Evolutionary conservation across 2,113 vertebrate species (phyloP).

Genomic region (Dryoscopus gambensis): DNA sequence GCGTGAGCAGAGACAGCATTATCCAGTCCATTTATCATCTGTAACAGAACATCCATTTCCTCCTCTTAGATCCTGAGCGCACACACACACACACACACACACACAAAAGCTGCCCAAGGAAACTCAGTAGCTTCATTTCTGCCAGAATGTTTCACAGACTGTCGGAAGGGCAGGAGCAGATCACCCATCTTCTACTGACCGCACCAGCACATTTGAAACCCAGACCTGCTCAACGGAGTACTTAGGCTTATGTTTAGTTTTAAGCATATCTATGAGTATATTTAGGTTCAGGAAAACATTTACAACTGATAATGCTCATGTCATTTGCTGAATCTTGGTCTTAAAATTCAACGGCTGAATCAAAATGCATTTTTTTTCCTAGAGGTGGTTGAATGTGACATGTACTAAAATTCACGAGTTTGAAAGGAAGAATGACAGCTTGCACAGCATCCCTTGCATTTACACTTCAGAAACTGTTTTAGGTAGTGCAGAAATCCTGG

Average conservation of each 20-base stretch:
- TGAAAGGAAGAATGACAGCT: background rate
- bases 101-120: background rate
- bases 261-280: background rate
- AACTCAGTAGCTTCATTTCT: background rate
- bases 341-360: background rate
- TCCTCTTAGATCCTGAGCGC: background rate
- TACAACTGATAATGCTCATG: background rate
- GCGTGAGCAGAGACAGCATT: fast-evolving
- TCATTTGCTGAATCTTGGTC: background rate
- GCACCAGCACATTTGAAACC: background rate
- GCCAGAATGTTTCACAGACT: background rate
- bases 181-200: background rate
- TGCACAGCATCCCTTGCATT: background rate
- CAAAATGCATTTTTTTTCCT: background rate
- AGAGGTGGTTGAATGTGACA: background rate
- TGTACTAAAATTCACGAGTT: background rate
- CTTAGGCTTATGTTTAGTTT: background rate
- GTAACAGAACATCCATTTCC: background rate
- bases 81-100: no score
- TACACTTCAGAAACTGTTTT: background rate
- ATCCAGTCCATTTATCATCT: background rate
- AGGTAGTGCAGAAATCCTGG: background rate
- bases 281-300: background rate
- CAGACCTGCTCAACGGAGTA: fast-evolving
- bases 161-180: background rate